These are phyloP conservation scores for Bovichtus diacanthus DNA, from an alignment of 2,797 vertebrate genomes.

Conservation along the genomic window DNA sequence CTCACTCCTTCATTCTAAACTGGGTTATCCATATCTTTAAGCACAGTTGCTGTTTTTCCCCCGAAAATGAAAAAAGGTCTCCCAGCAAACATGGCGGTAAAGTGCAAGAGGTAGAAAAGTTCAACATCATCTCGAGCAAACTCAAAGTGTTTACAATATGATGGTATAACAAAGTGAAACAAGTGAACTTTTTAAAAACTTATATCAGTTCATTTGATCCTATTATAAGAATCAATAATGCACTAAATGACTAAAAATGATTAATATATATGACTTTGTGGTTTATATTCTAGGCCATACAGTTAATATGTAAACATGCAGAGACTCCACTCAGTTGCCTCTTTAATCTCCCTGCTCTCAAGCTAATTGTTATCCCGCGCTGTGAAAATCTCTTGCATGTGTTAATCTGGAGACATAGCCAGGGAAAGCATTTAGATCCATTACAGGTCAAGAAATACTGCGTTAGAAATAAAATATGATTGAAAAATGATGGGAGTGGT, in stretches of 20 bases:
- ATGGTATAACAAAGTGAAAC: not conserved
- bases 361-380: slow-evolving; percentile 44
- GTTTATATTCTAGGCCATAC: not conserved
- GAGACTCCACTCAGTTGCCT: not conserved
- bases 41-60: slow-evolving; percentile 28
- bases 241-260: not conserved
- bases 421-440: slow-evolving; percentile 16
- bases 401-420: slow-evolving; percentile 34
- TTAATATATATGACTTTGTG: not conserved
- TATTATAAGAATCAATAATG: not conserved
- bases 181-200: slow-evolving; percentile 28
- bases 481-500: slow-evolving; percentile 63
- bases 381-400: slow-evolving; percentile 27
- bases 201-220: slow-evolving; percentile 13
- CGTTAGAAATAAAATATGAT: slow-evolving; percentile 54
- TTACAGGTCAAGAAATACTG: slow-evolving; percentile 37
- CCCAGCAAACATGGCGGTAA: slow-evolving; percentile 27
- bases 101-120: slow-evolving; percentile 37
- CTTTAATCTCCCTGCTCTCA: slow-evolving; percentile 31
- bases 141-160: slow-evolving; percentile 31
- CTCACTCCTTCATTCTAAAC: slow-evolving; percentile 38
- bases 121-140: slow-evolving; percentile 35
- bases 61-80: slow-evolving; percentile 46
- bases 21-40: slow-evolving; percentile 40
- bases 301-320: slow-evolving; percentile 5